Evolutionary conservation across 2,888 invertebrate genomes (phyloP).

Genomic region (Pyralis farinalis): DNA sequence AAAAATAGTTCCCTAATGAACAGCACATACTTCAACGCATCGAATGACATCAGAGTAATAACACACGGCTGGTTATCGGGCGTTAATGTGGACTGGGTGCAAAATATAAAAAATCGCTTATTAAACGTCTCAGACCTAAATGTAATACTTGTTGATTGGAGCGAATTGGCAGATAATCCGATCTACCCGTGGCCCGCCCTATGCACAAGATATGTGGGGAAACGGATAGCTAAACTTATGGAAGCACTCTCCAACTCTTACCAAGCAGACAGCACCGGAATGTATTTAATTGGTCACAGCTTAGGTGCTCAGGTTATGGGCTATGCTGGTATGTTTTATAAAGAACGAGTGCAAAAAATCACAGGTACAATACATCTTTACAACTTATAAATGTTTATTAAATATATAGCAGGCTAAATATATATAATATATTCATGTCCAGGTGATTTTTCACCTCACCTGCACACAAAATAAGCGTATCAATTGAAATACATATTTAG

Average conservation of each 20-base stretch:
- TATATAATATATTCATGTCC: too few relatives aligned
- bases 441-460: too few relatives aligned
- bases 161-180: slow-evolving; percentile 51
- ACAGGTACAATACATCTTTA: too few relatives aligned
- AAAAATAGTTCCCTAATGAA: slow-evolving; percentile 27
- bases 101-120: slow-evolving; percentile 62
- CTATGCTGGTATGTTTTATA: slow-evolving; percentile 73
- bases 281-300: slow-evolving; percentile 78
- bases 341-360: slow-evolving; percentile 71
- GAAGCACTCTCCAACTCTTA: slow-evolving; percentile 35
- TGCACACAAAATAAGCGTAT: too few relatives aligned
- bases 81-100: slow-evolving; percentile 52
- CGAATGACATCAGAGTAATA: slow-evolving; percentile 65
- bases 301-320: slow-evolving; percentile 83
- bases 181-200: slow-evolving; percentile 63
- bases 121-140: slow-evolving; percentile 64
- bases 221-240: slow-evolving; percentile 48
- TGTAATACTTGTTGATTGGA: slow-evolving; percentile 75
- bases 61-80: slow-evolving; percentile 79
- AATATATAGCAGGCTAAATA: too few relatives aligned
- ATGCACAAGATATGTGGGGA: slow-evolving; percentile 66
- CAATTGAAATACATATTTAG: too few relatives aligned
- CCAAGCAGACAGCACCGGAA: slow-evolving; percentile 28
- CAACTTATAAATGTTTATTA: too few relatives aligned
- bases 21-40: slow-evolving; percentile 56